Conservation (phyloP, 2,113 vertebrate genomes). For the Chlorodrepanis virens region DNA sequence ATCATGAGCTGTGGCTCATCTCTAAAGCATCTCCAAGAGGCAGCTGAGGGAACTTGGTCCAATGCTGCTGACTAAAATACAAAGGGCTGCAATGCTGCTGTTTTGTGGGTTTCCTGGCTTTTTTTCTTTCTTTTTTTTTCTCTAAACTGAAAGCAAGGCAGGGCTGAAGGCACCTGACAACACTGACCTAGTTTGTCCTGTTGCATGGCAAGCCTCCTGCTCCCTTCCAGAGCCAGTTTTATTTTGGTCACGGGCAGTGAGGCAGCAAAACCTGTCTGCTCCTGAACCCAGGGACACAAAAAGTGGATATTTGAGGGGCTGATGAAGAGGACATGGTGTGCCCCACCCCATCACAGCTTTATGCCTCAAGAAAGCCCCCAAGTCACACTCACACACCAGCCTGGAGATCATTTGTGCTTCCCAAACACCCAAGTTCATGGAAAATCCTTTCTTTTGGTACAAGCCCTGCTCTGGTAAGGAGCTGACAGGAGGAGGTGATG, state of each 20-base stretch:
- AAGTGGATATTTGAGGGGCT: background rate
- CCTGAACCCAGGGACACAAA: background rate
- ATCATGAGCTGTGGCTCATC: background rate
- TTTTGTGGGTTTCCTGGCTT: background rate
- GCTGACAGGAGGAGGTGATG: background rate
- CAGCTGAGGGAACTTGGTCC: background rate
- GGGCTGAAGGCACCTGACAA: background rate
- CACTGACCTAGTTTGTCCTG: background rate
- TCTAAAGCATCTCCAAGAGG: background rate
- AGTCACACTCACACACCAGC: background rate
- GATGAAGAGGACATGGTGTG: rapidly evolving
- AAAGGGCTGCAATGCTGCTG: background rate
- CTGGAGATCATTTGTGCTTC: rapidly evolving
- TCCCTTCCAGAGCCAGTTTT: background rate
- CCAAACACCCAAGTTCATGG: background rate
- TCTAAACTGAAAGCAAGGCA: background rate
- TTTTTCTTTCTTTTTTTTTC: rapidly evolving
- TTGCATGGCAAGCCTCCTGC: background rate
- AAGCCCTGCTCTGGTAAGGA: background rate
- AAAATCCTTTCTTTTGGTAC: background rate
- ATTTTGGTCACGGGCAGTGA: background rate
- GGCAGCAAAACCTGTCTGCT: background rate
- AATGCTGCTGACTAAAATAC: rapidly evolving
- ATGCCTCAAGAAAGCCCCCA: background rate
- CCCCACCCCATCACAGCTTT: background rate